Evolutionary conservation across 2,888 invertebrate species (phyloP).

Genomic region (Ophion slaviceki): DNA sequence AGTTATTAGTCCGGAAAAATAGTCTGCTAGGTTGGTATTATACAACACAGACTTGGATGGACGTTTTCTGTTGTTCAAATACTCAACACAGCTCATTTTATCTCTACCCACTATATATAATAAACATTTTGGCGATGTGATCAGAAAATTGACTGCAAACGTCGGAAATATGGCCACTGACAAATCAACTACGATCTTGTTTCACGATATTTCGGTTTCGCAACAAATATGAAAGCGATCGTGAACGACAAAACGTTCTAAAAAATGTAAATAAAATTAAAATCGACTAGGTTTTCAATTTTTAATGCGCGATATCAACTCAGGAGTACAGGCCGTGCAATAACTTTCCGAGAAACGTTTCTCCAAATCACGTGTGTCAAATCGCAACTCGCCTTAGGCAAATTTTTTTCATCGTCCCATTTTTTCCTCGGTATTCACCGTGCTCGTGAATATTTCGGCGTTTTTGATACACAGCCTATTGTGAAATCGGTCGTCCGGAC

Average conservation of each 20-base stretch:
- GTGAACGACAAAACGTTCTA: not conserved
- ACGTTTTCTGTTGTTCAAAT: too few species aligned
- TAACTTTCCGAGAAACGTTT: not conserved
- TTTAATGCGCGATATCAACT: not conserved
- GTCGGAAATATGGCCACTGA: too few species aligned
- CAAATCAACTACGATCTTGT: not conserved
- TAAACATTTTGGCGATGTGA: not conserved
- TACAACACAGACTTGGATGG: too few species aligned
- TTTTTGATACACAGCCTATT: conserved; percentile 45
- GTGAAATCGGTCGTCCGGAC: conserved; percentile 23
- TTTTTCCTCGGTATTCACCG: conserved; percentile 44
- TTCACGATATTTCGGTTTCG: not conserved
- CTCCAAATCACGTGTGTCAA: not conserved
- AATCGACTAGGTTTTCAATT: not conserved
- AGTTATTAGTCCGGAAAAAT: too few species aligned
- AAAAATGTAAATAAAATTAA: not conserved
- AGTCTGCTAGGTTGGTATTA: too few species aligned
- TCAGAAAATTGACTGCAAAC: not conserved
- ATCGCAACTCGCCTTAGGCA: conserved; percentile 52
- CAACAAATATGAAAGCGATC: not conserved
- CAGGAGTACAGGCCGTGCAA: not conserved
- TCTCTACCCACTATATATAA: not conserved
- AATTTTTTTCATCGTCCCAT: conserved; percentile 52
- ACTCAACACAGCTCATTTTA: too few species aligned
- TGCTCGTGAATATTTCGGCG: conserved; percentile 15